Evolutionary conservation across 1,140 invertebrate genomes (phyloP).

Genomic region (Dryas iulia): DNA sequence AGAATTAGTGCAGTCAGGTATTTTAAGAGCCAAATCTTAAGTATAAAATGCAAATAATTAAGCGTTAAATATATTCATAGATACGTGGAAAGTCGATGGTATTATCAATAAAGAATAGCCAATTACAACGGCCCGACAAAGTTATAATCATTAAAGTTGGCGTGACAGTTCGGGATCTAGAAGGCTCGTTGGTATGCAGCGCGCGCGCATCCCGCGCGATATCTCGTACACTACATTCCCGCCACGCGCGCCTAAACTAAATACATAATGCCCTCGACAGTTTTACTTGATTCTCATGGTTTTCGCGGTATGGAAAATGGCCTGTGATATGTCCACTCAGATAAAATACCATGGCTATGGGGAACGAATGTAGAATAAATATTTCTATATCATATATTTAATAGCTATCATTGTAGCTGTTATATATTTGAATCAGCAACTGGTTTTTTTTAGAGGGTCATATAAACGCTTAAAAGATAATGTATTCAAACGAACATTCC

Average conservation of each 20-base stretch:
- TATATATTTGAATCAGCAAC: not conserved
- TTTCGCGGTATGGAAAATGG: constrained; percentile 28
- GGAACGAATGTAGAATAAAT: not conserved
- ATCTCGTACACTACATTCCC: constrained; percentile 32
- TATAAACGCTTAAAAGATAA: not conserved
- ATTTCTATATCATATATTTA: not conserved
- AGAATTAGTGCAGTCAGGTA: not conserved
- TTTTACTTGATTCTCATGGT: constrained; percentile 37
- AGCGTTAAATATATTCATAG: not conserved
- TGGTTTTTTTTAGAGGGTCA: not conserved
- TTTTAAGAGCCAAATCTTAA: no score
- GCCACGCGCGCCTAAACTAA: constrained; percentile 38
- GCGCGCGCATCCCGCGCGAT: constrained; percentile 27
- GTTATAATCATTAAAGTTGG: constrained; percentile 20
- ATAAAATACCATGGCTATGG: constrained; percentile 22
- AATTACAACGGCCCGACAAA: constrained; percentile 16
- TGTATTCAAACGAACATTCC: constrained; percentile 8
- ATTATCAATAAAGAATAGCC: constrained; percentile 13
- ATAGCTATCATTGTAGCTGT: not conserved
- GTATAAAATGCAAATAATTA: not conserved
- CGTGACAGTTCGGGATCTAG: constrained; percentile 33
- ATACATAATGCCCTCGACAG: constrained; percentile 42
- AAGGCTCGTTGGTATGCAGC: constrained; percentile 33
- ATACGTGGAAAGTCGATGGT: not conserved
- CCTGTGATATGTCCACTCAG: constrained; percentile 23